Conservation (phyloP, 2,888 invertebrate species). For the Limenitis arthemis region DNA sequence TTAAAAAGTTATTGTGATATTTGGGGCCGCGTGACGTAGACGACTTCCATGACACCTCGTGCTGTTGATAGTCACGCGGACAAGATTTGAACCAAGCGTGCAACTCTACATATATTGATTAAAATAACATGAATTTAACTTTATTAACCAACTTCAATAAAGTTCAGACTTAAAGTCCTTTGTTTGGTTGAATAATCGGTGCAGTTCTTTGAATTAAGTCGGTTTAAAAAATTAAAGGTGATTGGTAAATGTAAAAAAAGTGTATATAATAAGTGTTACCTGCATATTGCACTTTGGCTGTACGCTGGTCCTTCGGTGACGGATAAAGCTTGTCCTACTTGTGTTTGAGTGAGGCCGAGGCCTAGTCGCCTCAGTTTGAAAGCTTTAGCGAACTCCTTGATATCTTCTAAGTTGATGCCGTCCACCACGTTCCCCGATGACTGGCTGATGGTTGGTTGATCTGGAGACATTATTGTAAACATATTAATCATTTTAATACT, state of each 20-base stretch:
- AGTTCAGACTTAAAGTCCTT: not conserved
- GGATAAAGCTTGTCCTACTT: constrained; percentile 96
- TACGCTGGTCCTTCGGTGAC: constrained; percentile 98
- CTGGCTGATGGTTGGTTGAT: constrained; percentile 94
- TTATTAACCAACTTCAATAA: constrained; percentile 29
- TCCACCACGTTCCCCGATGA: constrained; percentile 95
- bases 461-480: constrained; percentile 56
- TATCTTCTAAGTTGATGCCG: constrained; percentile 97
- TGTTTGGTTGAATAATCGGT: not conserved
- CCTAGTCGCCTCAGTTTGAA: constrained; percentile 95
- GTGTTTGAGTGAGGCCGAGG: constrained; percentile 95
- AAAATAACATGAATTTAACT: constrained; percentile 57
- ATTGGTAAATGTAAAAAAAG: constrained; percentile 4
- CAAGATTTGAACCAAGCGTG: constrained; percentile 44
- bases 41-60: constrained; percentile 25
- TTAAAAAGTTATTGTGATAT: constrained; percentile 67
- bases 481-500: not conserved
- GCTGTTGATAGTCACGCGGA: constrained; percentile 17
- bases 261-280: constrained; percentile 70
- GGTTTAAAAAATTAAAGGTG: constrained; percentile 6
- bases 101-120: constrained; percentile 45
- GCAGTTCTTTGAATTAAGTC: not conserved
- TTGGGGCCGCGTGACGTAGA: constrained; percentile 53
- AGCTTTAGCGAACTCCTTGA: constrained; percentile 98
- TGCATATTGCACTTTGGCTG: constrained; percentile 99